These are phyloP conservation scores for Lasioglossum figueresi DNA, from an alignment of 2,888 invertebrate species.

Conservation along the genomic window DNA sequence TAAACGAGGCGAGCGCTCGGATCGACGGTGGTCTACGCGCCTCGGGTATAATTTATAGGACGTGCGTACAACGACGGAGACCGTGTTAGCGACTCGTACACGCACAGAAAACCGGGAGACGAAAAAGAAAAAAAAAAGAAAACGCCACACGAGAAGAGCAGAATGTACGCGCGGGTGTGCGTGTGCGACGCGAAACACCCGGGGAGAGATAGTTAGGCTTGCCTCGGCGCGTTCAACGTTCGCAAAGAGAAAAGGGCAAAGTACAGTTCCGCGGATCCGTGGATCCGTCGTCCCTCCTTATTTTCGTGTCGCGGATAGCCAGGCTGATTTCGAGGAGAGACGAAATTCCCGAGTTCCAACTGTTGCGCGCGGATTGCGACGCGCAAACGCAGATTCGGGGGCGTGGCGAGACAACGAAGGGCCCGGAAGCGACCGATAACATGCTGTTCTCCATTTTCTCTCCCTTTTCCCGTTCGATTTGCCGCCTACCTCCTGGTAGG, in stretches of 20 bases:
- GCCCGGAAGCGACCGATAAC: conserved; percentile 75
- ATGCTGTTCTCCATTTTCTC: conserved; percentile 64
- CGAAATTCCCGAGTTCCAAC: conserved; percentile 73
- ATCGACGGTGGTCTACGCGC: conserved; percentile 6
- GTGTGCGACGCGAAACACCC: neutral
- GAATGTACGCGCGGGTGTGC: neutral
- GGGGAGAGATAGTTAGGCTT: conserved; percentile 11
- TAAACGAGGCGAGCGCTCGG: conserved; percentile 20
- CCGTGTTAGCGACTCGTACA: neutral
- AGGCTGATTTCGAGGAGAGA: conserved; percentile 60
- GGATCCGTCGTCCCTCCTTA: conserved; percentile 50
- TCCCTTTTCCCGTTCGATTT: conserved; percentile 48
- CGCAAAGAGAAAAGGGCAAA: conserved; percentile 44
- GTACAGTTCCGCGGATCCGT: conserved; percentile 26
- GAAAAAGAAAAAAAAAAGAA: neutral
- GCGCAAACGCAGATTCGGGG: conserved; percentile 74
- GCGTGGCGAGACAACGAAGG: conserved; percentile 71
- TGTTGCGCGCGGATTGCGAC: conserved; percentile 77
- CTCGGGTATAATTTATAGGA: conserved; percentile 22
- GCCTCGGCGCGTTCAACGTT: conserved; percentile 34
- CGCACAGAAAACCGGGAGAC: neutral
- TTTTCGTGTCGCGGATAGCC: conserved; percentile 42
- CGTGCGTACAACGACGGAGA: neutral
- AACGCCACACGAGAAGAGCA: neutral
- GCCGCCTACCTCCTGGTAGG: conserved; percentile 38